Evolutionary conservation across 2,113 vertebrate genomes (phyloP), one percentile per base, ranked within the genome.

Genomic region (Chloebia gouldiae): DNA sequence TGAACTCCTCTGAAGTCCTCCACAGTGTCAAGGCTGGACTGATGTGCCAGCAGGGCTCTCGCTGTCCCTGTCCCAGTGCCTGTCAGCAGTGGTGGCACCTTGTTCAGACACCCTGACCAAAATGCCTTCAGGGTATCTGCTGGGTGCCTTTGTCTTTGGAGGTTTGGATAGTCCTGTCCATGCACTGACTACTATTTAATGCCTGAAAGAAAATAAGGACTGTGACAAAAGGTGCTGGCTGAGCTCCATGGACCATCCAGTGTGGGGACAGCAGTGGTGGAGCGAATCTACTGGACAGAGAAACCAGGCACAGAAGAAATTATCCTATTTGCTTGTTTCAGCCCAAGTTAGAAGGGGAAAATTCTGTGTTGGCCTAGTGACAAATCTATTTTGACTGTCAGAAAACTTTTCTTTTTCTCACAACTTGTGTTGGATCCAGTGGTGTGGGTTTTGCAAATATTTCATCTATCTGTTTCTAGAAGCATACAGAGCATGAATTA

Each of bases 391-490:
- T 86, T 63, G 11, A 68, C 24, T 78, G 64, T 77, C 24, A 81
- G 13, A 66, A 83, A 86, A 81, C 25, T 56, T 75, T n/a, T 37
- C 11, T 59, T 64, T 90, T 79, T 86, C 59, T 81, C 64, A 9
- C 11, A 49, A 10, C 16, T 79, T 39, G 18, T 65, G 42, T 83
- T 70, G 51, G 35, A 81, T 71, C 27, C 30, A 1, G 16, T 64
- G 37, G 7, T 83, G 18, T 53, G n/a, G 5, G 21, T 81, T 91
- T 82, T 39, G 9, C 44, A 83, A 71, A n/a, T 49, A 13, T 25
- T 91, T 84, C 31, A 88, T 78, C 40, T 91, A 2, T 89, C 64
- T 70, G 68, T 57, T 95, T 90, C 79, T 94, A 86, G 85, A 95
- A 80, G 59, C 30, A 15, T 66, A 27, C 33, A 27, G 47, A 50